Conservation (phyloP, 2,113 vertebrate genomes). For the Pionites leucogaster region DNA sequence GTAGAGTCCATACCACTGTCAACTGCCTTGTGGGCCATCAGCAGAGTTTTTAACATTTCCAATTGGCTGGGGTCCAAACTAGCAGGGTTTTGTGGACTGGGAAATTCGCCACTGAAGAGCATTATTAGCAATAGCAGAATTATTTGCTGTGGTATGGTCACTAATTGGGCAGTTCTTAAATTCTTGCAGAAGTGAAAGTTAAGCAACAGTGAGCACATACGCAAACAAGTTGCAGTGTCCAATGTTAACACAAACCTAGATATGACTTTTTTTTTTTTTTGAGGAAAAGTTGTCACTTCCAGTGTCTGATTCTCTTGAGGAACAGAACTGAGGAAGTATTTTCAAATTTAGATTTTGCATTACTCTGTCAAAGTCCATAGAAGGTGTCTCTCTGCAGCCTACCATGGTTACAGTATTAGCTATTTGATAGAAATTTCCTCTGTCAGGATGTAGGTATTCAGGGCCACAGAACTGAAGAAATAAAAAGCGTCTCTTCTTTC, state of each 20-base stretch:
- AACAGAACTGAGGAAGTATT: background rate
- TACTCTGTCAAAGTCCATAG: background rate
- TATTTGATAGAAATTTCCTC: background rate
- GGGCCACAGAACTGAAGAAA: background rate
- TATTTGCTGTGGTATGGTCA: background rate
- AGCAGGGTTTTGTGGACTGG: background rate
- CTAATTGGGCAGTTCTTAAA: background rate
- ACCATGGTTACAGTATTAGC: background rate
- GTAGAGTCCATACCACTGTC: background rate
- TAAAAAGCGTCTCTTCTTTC: background rate
- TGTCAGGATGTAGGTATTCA: background rate
- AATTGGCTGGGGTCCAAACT: background rate
- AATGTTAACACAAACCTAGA: background rate
- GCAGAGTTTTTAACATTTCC: background rate
- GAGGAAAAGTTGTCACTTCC: background rate
- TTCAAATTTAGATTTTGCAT: background rate
- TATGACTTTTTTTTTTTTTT: background rate
- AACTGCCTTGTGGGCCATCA: background rate
- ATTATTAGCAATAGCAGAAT: background rate
- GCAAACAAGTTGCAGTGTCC: background rate
- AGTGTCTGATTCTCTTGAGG: background rate
- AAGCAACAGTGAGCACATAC: background rate
- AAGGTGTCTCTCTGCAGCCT: background rate
- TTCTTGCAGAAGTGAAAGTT: background rate
- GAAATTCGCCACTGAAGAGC: background rate